Percentiles rank a stretch among this genome's conserved stretches.
Conservation (phyloP, 2,888 invertebrate genomes). For the Zhengitettix transpicula region DNA sequence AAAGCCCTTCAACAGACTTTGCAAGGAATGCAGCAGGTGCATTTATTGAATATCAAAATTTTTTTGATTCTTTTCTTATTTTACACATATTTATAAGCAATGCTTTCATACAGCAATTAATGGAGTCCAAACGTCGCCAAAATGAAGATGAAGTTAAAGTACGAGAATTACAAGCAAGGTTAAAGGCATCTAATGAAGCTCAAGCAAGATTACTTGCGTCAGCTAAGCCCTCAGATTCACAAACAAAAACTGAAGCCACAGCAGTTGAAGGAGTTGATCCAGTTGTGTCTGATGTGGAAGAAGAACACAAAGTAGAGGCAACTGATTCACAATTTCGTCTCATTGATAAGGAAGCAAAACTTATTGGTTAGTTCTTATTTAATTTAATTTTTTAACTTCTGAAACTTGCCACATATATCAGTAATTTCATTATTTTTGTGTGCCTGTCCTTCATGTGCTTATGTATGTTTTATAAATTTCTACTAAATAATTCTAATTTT, state of each 20-base stretch:
- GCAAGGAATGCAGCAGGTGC: slow-evolving; percentile 37
- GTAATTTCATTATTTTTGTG: too few species aligned
- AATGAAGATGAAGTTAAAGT: slow-evolving; percentile 35
- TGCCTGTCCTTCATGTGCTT: too few species aligned
- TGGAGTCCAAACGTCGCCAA: slow-evolving; percentile 36
- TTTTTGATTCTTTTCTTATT: background rate
- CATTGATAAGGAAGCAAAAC: slow-evolving; percentile 47
- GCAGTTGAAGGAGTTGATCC: slow-evolving; percentile 12
- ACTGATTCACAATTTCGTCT: slow-evolving; percentile 22
- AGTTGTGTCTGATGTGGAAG: slow-evolving; percentile 18
- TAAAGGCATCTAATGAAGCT: slow-evolving; percentile 19
- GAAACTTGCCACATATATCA: too few species aligned
- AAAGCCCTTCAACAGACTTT: slow-evolving; percentile 49
- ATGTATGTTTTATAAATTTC: too few species aligned
- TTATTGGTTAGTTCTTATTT: slow-evolving; percentile 38
- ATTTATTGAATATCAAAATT: background rate
- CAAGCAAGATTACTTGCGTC: background rate
- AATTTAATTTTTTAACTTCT: too few species aligned
- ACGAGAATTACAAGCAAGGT: slow-evolving; percentile 29
- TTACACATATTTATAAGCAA: background rate
- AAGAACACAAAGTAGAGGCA: slow-evolving; percentile 24
- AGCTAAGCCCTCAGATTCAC: background rate
- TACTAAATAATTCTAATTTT: too few species aligned
- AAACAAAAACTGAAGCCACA: background rate
- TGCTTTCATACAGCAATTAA: slow-evolving; percentile 26